These are phyloP conservation scores for Poecilia latipinna DNA, from an alignment of 2,113 vertebrate genomes.

Conservation along the genomic window DNA sequence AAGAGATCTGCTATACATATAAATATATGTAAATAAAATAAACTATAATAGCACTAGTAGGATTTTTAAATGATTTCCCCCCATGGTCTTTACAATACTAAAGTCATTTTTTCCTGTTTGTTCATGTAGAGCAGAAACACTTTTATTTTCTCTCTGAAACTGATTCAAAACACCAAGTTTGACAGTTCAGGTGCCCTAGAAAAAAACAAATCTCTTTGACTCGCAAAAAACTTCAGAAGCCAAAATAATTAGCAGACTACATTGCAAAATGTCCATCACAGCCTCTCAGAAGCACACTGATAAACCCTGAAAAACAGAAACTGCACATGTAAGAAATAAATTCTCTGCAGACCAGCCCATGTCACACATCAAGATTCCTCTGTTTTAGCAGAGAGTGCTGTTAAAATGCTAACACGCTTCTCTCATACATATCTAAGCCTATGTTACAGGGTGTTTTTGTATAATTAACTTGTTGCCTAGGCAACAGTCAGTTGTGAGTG, in stretches of 20 bases:
- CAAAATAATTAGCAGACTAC: not conserved
- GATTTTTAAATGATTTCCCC: conserved; percentile 22
- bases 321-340: conserved; percentile 26
- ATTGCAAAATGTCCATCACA: not conserved
- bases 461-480: conserved; percentile 60
- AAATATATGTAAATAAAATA: conserved; percentile 71
- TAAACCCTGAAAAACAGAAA: conserved; percentile 24
- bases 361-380: conserved; percentile 54
- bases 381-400: conserved; percentile 50
- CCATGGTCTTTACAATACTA: conserved; percentile 4
- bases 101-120: not conserved
- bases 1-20: conserved; percentile 61
- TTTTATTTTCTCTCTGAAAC: conserved; percentile 5
- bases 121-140: conserved; percentile 1
- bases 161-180: not conserved
- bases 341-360: conserved; percentile 48
- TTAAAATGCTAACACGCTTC: conserved; percentile 56
- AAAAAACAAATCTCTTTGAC: not conserved
- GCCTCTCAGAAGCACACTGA: conserved; percentile 53
- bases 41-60: conserved; percentile 47
- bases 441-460: conserved; percentile 79
- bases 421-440: conserved; percentile 68
- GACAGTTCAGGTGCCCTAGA: not conserved
- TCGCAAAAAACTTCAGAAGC: not conserved
- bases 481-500: conserved; percentile 71